Conservation (phyloP, 2,797 vertebrate genomes). For the Coreius guichenoti region DNA sequence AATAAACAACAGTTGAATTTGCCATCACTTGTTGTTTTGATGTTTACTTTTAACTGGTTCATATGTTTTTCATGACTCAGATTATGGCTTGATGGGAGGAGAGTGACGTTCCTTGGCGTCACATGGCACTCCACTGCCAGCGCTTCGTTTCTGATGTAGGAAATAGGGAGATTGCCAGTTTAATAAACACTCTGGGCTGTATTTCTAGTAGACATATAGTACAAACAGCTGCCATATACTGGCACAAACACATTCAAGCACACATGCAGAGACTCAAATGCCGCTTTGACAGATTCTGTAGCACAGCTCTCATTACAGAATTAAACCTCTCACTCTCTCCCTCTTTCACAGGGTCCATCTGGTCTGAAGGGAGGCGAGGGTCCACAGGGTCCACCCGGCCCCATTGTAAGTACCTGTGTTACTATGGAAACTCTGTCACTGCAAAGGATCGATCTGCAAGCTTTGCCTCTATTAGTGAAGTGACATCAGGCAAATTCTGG, state of each 20-base stretch:
- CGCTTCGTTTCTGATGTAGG: constrained; percentile 34
- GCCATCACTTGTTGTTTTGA: constrained; percentile 26
- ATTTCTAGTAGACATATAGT: constrained; percentile 21
- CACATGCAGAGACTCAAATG: constrained; percentile 56
- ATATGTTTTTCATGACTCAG: constrained; percentile 32
- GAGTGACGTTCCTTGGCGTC: constrained; percentile 8
- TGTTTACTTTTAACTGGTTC: constrained; percentile 36
- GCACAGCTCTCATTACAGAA: constrained; percentile 15
- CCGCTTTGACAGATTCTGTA: constrained; percentile 59
- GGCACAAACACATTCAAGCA: constrained; percentile 29
- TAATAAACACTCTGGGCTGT: constrained; percentile 39
- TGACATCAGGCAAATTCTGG: constrained; percentile 54
- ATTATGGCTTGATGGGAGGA: constrained; percentile 9
- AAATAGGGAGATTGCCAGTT: constrained; percentile 34
- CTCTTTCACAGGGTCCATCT: constrained; percentile 83
- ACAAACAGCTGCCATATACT: constrained; percentile 17
- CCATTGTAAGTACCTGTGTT: constrained; percentile 85
- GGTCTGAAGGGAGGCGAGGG: constrained; percentile 99
- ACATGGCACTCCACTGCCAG: constrained; percentile 30
- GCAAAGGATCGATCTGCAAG: constrained; percentile 17
- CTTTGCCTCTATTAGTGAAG: constrained; percentile 9
- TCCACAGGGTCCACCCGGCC: constrained; percentile 91
- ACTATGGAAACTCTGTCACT: constrained; percentile 45
- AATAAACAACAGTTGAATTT: constrained; percentile 34
- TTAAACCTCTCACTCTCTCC: constrained; percentile 60